A percentile compares a stretch with the other conserved stretches of the same genome.
Evolutionary conservation across 2,888 invertebrate genomes (phyloP).

Genomic region (Diarsia brunnea): DNA sequence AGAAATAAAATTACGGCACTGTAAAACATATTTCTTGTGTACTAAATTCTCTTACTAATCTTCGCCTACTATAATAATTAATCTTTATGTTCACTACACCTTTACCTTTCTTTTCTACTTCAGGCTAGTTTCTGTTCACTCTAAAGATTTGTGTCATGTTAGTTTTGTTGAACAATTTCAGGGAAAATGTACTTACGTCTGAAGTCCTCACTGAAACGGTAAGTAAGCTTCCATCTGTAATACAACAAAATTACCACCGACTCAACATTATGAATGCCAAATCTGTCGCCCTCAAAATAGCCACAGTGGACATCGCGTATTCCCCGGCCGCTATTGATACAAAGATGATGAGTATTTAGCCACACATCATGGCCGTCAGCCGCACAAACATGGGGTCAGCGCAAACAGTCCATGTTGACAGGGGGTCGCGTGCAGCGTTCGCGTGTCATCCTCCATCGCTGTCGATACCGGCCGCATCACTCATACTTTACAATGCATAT

Average conservation of each 20-base stretch:
- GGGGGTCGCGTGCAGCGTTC: constrained; percentile 43
- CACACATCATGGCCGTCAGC: constrained; percentile 29
- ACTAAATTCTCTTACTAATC: too few species aligned
- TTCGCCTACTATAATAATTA: too few species aligned
- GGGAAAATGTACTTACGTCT: not conserved
- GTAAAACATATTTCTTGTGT: too few species aligned
- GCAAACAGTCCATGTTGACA: constrained; percentile 55
- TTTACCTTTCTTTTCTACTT: not conserved
- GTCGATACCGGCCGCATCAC: constrained; percentile 59
- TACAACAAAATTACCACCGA: not conserved
- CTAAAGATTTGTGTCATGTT: not conserved
- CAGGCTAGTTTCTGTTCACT: not conserved
- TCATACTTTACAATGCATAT: constrained; percentile 64
- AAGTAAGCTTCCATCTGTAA: not conserved
- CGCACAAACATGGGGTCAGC: constrained; percentile 47
- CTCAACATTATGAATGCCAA: not conserved
- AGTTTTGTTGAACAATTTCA: not conserved
- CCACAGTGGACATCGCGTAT: constrained; percentile 11
- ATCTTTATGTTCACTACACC: too few species aligned
- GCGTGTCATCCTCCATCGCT: constrained; percentile 53
- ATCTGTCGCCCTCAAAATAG: constrained; percentile 20
- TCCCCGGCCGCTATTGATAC: constrained; percentile 29
- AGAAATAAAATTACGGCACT: too few species aligned
- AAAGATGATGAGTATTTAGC: constrained; percentile 52
- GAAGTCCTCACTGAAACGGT: not conserved